Evolutionary conservation across 2,113 vertebrate species (phyloP), one percentile per base, ranked within the genome.

Genomic region (Boulengeromyrus knoepffleri): DNA sequence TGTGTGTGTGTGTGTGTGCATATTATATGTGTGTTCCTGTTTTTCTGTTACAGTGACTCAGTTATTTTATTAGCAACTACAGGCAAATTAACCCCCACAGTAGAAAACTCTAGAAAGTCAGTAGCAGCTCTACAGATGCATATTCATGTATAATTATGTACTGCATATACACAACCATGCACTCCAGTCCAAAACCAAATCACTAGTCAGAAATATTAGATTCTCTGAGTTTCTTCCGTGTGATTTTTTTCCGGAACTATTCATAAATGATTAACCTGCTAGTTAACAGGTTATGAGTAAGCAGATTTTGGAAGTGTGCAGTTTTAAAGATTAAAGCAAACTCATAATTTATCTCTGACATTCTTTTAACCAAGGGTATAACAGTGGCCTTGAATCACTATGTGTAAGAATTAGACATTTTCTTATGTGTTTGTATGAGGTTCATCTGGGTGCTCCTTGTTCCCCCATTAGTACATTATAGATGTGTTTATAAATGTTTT

Each of bases 291-390:
- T 80, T 42, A 19, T 19, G 5, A 80, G 74, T 80, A 42, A 80
- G 62, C 62, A 4, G 74, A 39, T 39, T 77, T 77, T 77, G 31
- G 15, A 39, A 77, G 31, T 36, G 7, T 77, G 27, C 27, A 39
- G 31, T 36, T 77, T 80, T 80, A 17, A 39, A 42, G 15, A 8
- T 80, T 80, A 80, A 80, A 39, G 74, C 31, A 42, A 80, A 80
- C 74, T 70, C 3, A 80, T 19, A 12, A 84, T 66, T 83, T 83
- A 80, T 80, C 24, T 91, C 53, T 87, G 77, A 49, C 24, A 88
- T 66, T 50, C 27, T 15, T 74, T 74, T 39, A 77, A 5, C 70
- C 31, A 39, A 39, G 70, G 5, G 4, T 39, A 39, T 77, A 3
- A 19, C 70, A 19, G 15, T 77, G 70, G 13, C 70, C 31, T 36